A percentile compares a stretch with the other conserved stretches of the same genome.
Evolutionary conservation across 1,140 invertebrate species (phyloP).

Genomic region (Musca vetustissima): DNA sequence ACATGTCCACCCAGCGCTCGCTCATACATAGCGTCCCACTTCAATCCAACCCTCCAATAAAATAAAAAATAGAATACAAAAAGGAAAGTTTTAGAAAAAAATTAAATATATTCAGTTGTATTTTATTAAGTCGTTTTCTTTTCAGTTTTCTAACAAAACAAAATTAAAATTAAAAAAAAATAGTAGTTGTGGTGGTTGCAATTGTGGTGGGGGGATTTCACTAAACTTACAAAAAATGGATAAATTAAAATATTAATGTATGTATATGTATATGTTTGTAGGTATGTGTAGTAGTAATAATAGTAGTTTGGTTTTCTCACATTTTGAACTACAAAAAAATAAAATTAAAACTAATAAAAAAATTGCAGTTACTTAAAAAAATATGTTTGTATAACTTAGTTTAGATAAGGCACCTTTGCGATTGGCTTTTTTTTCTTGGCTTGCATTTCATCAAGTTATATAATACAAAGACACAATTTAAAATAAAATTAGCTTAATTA

Average conservation of each 20-base stretch:
- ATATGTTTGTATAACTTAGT: not conserved
- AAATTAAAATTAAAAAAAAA: too few relatives aligned
- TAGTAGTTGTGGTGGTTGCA: too few relatives aligned
- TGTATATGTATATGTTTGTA: not conserved
- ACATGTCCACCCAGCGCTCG: too few relatives aligned
- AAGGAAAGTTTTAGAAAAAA: too few relatives aligned
- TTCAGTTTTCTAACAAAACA: not conserved
- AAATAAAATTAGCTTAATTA: constrained; percentile 6
- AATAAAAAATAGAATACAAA: too few relatives aligned
- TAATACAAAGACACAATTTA: not conserved
- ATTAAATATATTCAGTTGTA: not conserved
- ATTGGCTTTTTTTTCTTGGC: constrained; percentile 18
- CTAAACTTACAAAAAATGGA: constrained; percentile 3
- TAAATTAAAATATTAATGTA: constrained; percentile 7
- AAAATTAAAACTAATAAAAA: not conserved
- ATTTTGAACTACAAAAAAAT: not conserved
- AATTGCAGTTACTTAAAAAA: too few relatives aligned
- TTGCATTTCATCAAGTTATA: not conserved
- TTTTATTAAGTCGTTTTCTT: constrained; percentile 17
- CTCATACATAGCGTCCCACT: too few relatives aligned
- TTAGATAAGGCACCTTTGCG: constrained; percentile 27
- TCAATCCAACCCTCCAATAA: too few relatives aligned
- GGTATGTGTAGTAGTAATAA: too few relatives aligned
- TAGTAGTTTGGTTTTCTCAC: not conserved
- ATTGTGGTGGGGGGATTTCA: constrained; percentile 1